Base-by-base conservation (phyloP, 1,140 invertebrate species). In the Caenorhabditis remanei region DNA sequence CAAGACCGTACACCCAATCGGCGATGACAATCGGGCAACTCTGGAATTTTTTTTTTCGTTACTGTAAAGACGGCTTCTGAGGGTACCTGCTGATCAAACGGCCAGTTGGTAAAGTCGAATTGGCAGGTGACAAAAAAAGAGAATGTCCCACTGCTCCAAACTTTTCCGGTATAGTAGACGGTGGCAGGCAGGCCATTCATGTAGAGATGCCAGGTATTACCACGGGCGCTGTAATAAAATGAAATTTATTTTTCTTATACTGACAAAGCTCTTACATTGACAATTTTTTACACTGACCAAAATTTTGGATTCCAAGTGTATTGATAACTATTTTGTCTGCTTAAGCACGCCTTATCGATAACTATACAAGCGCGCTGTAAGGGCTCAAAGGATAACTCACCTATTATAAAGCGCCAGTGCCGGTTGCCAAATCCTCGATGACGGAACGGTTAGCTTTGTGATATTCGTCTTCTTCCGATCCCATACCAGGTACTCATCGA, bases 1-100 rank as follows among this genome's bases (percentile, higher is more conserved):
- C 91, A 0, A 91, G 55, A 63, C 93, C 91, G 67, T 93, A 92
- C 46, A 93, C 88, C 91, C 91, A 92, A 83, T 92, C 91, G n/a
- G 91, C 89, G n/a, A 92, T 83, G 13, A 93, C 91, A 83, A 92
- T 92, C n/a, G 91, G 91, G 82, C 91, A 92, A n/a, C 86, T 58
- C 90, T 91, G n/a, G n/a, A n/a, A n/a, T n/a, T n/a, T n/a, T n/a
- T n/a, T n/a, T n/a, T n/a, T n/a, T n/a, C n/a, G n/a, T n/a, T n/a
- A n/a, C n/a, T n/a, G n/a, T n/a, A n/a, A n/a, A n/a, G n/a, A n/a
- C n/a, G n/a, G n/a, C n/a, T n/a, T n/a, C n/a, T n/a, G n/a, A n/a
- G n/a, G n/a, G n/a, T n/a, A 91, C 90, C 89, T 92, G 91, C 21
- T 85, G 65, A 41, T 92, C 91, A 84, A 91, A 88, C 8, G 91